Conservation (phyloP, 2,797 vertebrate genomes). For the Agapornis canus region DNA sequence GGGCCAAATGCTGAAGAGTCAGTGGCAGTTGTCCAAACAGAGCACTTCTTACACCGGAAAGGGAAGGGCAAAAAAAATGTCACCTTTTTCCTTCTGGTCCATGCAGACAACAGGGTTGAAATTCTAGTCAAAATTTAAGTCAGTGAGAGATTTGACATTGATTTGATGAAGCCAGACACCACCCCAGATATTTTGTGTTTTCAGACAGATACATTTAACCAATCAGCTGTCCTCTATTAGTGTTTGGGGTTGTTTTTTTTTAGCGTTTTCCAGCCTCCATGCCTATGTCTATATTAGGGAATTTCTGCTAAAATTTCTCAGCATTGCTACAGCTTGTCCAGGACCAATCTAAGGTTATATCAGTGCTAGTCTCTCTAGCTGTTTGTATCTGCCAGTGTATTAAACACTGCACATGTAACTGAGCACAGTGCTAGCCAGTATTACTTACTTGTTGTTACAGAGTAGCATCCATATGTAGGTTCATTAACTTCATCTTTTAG, state of each 20-base stretch:
- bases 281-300: background rate
- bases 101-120: background rate
- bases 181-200: constrained; percentile 7
- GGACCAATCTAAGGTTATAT: background rate
- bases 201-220: background rate
- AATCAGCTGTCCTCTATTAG: background rate
- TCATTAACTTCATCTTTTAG: background rate
- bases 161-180: background rate
- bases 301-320: background rate
- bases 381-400: background rate
- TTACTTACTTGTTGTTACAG: background rate
- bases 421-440: background rate
- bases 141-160: background rate
- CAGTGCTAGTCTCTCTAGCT: background rate
- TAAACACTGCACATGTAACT: background rate
- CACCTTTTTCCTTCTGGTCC: background rate
- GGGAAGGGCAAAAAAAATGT: background rate
- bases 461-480: background rate
- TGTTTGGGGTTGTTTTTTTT: background rate
- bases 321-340: background rate
- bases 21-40: background rate
- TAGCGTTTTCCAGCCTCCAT: background rate
- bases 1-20: background rate
- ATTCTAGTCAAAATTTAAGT: background rate
- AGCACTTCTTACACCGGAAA: background rate